Conservation (phyloP, 53 echinoderm and acorn worm species). For the Zoroaster sp. region DNA sequence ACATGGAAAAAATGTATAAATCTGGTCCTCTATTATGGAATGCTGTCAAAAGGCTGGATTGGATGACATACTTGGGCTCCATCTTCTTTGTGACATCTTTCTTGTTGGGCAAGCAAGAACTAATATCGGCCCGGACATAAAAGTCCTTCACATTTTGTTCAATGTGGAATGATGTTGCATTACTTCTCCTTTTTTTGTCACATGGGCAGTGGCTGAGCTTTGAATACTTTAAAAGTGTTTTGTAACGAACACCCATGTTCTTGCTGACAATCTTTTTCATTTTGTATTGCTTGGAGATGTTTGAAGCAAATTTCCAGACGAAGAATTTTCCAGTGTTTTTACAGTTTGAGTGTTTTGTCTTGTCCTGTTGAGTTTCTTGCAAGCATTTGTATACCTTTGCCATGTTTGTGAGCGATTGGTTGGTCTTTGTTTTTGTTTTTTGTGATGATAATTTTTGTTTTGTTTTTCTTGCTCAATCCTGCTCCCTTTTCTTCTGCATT, state of each 20-base stretch:
- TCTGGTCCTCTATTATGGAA: no score
- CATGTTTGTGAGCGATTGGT: neutral
- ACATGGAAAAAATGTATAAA: no score
- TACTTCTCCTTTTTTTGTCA: neutral
- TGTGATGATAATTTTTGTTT: neutral
- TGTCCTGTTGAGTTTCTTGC: slow-evolving; percentile 3
- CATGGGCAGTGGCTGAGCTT: neutral
- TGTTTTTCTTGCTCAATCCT: neutral
- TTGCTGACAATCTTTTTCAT: neutral
- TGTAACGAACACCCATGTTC: neutral
- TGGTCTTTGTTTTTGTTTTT: neutral
- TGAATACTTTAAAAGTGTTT: slow-evolving; percentile 23
- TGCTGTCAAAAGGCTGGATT: neutral
- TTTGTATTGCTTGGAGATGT: neutral
- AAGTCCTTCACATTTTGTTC: neutral
- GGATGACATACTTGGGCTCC: slow-evolving; percentile 12
- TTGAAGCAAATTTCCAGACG: neutral
- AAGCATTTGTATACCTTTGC: neutral
- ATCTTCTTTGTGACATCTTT: neutral
- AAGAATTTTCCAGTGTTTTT: neutral
- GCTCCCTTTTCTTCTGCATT: neutral
- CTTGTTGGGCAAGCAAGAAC: neutral
- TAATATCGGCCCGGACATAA: neutral
- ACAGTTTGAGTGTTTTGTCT: neutral
- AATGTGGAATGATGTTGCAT: neutral